These are phyloP conservation scores for Balaeniceps rex DNA, from an alignment of 2,113 vertebrate genomes.

Conservation along the genomic window DNA sequence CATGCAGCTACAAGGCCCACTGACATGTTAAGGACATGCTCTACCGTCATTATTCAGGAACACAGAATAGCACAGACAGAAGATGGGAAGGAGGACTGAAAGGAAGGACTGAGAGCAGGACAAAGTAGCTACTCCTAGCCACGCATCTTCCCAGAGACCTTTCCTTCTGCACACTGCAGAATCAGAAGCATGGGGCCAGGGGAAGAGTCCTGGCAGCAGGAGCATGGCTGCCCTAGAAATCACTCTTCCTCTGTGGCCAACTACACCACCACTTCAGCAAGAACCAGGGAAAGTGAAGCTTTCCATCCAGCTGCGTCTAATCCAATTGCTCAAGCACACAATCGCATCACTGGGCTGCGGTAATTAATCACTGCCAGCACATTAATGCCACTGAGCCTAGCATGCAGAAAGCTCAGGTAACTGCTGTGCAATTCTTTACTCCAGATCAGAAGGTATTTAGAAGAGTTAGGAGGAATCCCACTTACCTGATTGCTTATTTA, in stretches of 20 bases:
- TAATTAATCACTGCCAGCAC: slow-evolving; percentile 46
- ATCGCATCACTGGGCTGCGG: not conserved
- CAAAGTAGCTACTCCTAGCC: not conserved
- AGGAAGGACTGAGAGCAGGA: not conserved
- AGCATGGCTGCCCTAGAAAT: not conserved
- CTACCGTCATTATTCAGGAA: not conserved
- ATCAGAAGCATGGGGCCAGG: not conserved
- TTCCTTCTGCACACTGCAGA: not conserved
- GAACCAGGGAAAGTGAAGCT: slow-evolving; percentile 7
- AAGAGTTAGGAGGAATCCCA: not conserved
- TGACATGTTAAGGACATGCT: not conserved
- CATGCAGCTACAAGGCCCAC: not conserved
- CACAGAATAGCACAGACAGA: rapidly evolving
- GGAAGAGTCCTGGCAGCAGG: not conserved
- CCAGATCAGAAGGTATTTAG: not conserved
- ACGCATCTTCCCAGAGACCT: not conserved
- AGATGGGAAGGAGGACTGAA: not conserved
- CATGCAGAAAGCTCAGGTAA: not conserved
- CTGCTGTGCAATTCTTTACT: not conserved
- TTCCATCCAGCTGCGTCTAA: slow-evolving; percentile 3
- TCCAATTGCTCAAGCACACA: slow-evolving; percentile 45
- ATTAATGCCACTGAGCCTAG: not conserved
- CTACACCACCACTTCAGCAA: not conserved
- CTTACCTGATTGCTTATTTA: slow-evolving; percentile 16
- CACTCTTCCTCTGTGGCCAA: not conserved